A percentile compares a stretch with the other conserved stretches of the same genome.
phyloP scores from a whole-genome alignment of 2,113 vertebrate species.

The Saimiri boliviensis region DNA sequence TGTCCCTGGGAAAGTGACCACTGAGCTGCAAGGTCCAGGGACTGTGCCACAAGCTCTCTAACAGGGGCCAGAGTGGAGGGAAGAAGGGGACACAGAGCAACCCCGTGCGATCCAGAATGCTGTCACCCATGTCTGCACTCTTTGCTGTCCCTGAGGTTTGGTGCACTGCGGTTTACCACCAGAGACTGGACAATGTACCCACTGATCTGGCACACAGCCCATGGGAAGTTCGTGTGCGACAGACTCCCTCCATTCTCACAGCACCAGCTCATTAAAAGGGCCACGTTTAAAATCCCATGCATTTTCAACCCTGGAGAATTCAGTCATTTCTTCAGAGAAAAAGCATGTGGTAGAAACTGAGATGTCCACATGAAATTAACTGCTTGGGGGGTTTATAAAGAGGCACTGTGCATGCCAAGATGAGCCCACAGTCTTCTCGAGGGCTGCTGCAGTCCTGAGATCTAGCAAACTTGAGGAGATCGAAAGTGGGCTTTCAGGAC shows the following conservation, averaged over 20 bases:
- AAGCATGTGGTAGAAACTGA: background rate
- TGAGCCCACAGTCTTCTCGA: background rate
- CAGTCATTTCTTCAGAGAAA: background rate
- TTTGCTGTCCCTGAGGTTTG: background rate
- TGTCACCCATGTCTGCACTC: no score
- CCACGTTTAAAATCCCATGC: background rate
- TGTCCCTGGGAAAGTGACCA: background rate
- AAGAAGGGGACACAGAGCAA: background rate
- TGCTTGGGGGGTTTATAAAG: background rate
- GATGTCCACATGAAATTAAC: background rate
- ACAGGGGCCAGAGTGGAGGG: accelerated
- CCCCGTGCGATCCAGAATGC: background rate
- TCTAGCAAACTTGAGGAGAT: background rate
- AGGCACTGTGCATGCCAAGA: background rate
- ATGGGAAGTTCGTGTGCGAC: background rate
- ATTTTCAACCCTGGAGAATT: background rate
- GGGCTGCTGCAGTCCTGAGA: background rate
- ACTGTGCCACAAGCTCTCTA: background rate
- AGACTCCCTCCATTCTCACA: background rate
- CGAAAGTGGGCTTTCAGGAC: background rate
- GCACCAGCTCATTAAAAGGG: background rate
- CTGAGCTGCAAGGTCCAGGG: background rate
- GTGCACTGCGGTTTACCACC: accelerated
- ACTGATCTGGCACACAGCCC: accelerated
- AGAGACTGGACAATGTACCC: background rate